Conservation (phyloP, 2,888 invertebrate species). For the Eupeodes latifasciatus region DNA sequence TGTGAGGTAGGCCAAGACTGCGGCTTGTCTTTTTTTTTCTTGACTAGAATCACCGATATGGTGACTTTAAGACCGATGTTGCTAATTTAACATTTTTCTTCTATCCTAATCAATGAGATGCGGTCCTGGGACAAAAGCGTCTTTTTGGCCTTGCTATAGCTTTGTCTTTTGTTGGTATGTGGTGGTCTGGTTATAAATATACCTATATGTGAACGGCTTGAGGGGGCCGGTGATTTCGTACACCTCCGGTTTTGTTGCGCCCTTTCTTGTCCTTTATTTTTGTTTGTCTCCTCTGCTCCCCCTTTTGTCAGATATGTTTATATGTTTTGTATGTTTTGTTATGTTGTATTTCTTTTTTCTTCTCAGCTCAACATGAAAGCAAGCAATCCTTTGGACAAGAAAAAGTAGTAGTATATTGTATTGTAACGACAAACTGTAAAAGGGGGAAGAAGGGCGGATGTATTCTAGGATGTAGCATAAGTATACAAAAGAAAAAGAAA, state of each 20-base stretch:
- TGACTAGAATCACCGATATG: too few relatives aligned
- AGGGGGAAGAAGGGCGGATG: slow-evolving; percentile 2
- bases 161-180: slow-evolving; percentile 16
- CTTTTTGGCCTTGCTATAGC: slow-evolving; percentile 23
- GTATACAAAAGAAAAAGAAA: slow-evolving; percentile 55
- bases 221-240: slow-evolving; percentile 48
- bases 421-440: slow-evolving; percentile 22
- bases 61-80: too few relatives aligned
- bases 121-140: slow-evolving; percentile 2
- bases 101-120: not conserved
- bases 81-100: too few relatives aligned
- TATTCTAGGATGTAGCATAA: not conserved
- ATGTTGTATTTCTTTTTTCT: not conserved
- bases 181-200: slow-evolving; percentile 68
- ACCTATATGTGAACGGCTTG: slow-evolving; percentile 43
- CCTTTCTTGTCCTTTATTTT: slow-evolving; percentile 50
- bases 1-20: too few relatives aligned
- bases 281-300: slow-evolving; percentile 5
- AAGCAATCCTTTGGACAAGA: slow-evolving; percentile 38
- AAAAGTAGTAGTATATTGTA: slow-evolving; percentile 33
- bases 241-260: slow-evolving; percentile 64
- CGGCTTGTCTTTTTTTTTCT: too few relatives aligned
- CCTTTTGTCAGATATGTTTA: slow-evolving; percentile 54
- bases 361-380: slow-evolving; percentile 41
- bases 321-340: not conserved